Conservation (phyloP, 2,888 invertebrate genomes). For the Apamea epomidion region DNA sequence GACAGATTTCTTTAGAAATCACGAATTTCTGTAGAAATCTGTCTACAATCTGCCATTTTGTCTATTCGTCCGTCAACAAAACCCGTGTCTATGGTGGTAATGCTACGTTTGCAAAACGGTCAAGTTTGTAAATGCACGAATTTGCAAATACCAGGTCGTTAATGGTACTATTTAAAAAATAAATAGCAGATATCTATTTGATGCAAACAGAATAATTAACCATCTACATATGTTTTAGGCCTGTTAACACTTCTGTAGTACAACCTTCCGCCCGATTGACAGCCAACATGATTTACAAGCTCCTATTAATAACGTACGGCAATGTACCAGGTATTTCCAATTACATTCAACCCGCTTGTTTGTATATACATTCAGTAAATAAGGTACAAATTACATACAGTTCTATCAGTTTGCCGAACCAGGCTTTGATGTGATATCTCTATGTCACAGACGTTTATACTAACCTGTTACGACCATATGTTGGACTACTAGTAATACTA, state of each 20-base stretch:
- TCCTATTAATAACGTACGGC: slow-evolving; percentile 2
- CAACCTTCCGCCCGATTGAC: slow-evolving; percentile 15
- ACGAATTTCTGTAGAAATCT: too few species aligned
- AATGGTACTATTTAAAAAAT: neutral
- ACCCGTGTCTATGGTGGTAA: too few species aligned
- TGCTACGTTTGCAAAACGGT: too few species aligned
- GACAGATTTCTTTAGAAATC: too few species aligned
- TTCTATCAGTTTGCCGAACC: slow-evolving; percentile 1
- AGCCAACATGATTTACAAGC: slow-evolving; percentile 8
- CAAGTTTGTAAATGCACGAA: neutral
- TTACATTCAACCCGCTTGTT: slow-evolving; percentile 27
- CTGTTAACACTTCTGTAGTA: neutral
- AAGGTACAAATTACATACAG: neutral
- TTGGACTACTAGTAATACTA: neutral
- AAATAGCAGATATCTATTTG: neutral
- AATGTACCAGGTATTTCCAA: slow-evolving; percentile 39
- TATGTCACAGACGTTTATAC: neutral
- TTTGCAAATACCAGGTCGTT: neutral
- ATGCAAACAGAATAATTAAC: neutral
- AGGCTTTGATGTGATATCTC: slow-evolving; percentile 22
- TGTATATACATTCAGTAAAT: neutral
- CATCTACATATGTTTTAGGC: neutral
- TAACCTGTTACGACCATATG: neutral
- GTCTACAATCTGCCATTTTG: too few species aligned
- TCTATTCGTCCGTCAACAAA: too few species aligned